Evolutionary conservation across 2,113 vertebrate genomes (phyloP), one percentile per base, ranked within the genome.

Genomic region (Nyctibius bracteatus): DNA sequence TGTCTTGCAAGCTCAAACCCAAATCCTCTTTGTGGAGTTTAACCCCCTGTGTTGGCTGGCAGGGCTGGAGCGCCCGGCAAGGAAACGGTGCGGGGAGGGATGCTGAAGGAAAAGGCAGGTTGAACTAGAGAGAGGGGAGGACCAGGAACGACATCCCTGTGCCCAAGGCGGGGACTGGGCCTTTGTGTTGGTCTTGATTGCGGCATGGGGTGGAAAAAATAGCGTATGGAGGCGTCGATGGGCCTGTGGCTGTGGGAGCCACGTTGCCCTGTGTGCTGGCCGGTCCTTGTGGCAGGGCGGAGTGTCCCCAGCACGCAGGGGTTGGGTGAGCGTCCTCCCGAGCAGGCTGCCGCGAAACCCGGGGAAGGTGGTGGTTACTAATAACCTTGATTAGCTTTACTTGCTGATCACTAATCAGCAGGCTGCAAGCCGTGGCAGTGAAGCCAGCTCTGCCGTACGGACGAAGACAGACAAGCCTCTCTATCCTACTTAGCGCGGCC

Each of bases 21-120:
- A 97, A 97, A 97, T 97, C 96, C 95, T 96, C 96, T 93, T 94
- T 96, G 7, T 74, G 90, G 90, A 92, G 43, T 93, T 96, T 94
- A 96, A 90, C 96, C 83, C 77, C 44, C 63, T 44, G 88, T 30
- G 90, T 8, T 84, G 94, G 77, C 81, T 86, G 92, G 86, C 68
- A 73, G 89, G 58, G 49, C 78, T 46, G 84, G 30, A 73, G 72
- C 0, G 1, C 54, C 33, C 47, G 71, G 85, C 65, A 17, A 19
- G 67, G 72, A 57, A 5, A 2, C 1, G 43, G 41, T 22, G 46
- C 13, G 41, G 59, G 30, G 15, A 16, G 1, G 84, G 6, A 4
- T 6, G 7, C 30, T 4, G 74, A 2, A 31, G 84, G 83, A 41
- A 41, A 28, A 35, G 35, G 10, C 27, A 30, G 47, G 49, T 33